Evolutionary conservation across 2,113 vertebrate genomes (phyloP).

Genomic region (Chaetura pelagica): DNA sequence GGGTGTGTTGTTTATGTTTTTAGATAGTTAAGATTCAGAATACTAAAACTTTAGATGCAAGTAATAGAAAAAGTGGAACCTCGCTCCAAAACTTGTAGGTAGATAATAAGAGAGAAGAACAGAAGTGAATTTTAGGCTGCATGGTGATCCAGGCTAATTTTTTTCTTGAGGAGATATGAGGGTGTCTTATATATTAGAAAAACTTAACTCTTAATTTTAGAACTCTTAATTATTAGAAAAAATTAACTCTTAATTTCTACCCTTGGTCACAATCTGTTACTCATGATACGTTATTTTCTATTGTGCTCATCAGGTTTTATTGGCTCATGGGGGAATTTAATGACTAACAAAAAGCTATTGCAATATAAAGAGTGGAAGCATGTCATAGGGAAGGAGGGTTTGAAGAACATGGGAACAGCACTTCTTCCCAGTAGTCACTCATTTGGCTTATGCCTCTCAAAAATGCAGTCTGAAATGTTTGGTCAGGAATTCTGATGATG

Average conservation of each 20-base stretch:
- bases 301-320: neutral
- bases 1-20: neutral
- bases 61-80: neutral
- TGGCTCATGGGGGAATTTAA: neutral
- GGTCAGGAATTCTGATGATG: neutral
- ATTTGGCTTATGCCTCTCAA: neutral
- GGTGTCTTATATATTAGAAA: neutral
- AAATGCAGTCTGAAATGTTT: neutral
- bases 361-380: neutral
- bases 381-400: neutral
- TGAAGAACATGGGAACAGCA: neutral
- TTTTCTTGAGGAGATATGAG: neutral
- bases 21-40: neutral
- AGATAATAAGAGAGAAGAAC: neutral
- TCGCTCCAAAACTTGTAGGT: neutral
- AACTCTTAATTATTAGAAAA: neutral
- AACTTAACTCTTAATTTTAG: neutral
- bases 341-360: neutral
- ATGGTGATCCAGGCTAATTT: neutral
- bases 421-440: neutral
- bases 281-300: neutral
- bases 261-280: fast-evolving
- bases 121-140: neutral
- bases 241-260: neutral
- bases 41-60: neutral